These are phyloP conservation scores for Eilema caniola DNA, from an alignment of 2,888 invertebrate genomes.

Conservation along the genomic window DNA sequence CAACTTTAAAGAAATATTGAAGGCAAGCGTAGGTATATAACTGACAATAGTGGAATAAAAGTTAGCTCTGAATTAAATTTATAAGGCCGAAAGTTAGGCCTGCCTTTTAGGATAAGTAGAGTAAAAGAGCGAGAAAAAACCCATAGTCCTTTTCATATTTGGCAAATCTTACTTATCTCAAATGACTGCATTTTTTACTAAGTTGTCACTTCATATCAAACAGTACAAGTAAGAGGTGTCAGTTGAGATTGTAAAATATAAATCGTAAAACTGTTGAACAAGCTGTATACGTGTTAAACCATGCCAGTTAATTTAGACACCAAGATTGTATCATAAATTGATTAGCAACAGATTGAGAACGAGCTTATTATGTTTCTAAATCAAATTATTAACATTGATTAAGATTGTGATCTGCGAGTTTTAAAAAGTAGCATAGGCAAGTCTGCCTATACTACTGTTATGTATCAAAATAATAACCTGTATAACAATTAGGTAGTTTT, in stretches of 20 bases:
- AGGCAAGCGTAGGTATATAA: too few relatives aligned
- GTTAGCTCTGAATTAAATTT: too few relatives aligned
- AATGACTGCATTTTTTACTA: background rate
- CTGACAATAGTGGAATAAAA: too few relatives aligned
- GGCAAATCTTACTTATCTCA: too few relatives aligned
- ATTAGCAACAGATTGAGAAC: background rate
- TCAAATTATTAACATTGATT: background rate
- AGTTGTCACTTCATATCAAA: background rate
- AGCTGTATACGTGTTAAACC: background rate
- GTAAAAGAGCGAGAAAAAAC: too few relatives aligned
- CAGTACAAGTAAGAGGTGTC: background rate
- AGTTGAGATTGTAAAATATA: background rate
- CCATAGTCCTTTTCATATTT: too few relatives aligned
- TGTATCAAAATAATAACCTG: too few relatives aligned
- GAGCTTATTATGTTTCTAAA: background rate
- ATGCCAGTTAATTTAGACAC: background rate
- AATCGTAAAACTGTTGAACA: background rate
- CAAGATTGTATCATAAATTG: constrained; percentile 5
- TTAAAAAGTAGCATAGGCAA: background rate
- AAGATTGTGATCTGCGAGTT: background rate
- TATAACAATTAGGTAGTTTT: too few relatives aligned
- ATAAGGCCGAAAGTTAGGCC: too few relatives aligned
- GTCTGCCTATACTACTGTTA: too few relatives aligned
- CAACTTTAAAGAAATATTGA: too few relatives aligned
- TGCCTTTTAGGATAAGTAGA: too few relatives aligned